These are phyloP conservation scores for Enteromius unitaeniatus DNA, from an alignment of 2,797 vertebrate species.

Conservation along the genomic window DNA sequence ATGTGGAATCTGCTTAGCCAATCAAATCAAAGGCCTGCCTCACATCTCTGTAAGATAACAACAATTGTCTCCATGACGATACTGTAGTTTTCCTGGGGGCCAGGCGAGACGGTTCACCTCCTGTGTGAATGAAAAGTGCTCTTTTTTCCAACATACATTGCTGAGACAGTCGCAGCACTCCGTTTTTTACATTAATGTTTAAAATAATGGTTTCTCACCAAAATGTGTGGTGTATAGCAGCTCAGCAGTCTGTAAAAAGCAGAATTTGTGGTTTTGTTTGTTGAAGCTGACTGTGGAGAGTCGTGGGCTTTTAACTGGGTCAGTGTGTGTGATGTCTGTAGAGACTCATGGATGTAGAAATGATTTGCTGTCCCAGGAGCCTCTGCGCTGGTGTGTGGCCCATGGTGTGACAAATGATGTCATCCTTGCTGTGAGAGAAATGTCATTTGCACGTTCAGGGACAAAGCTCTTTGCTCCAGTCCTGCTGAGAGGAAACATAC, in stretches of 20 bases:
- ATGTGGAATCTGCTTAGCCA: slow-evolving; percentile 58
- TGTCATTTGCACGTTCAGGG: neutral
- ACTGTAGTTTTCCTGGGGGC: slow-evolving; percentile 42
- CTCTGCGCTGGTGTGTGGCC: slow-evolving; percentile 26
- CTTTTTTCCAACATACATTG: neutral
- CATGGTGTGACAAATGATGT: slow-evolving; percentile 38
- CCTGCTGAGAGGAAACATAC: neutral
- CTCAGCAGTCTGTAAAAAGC: neutral
- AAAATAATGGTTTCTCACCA: neutral
- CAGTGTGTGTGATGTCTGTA: slow-evolving; percentile 42
- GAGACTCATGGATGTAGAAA: slow-evolving; percentile 26
- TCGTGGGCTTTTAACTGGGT: slow-evolving; percentile 43
- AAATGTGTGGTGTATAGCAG: neutral
- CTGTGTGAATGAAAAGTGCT: neutral
- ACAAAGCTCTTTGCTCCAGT: neutral
- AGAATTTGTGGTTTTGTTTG: slow-evolving; percentile 8
- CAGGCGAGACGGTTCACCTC: slow-evolving; percentile 11
- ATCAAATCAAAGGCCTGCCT: slow-evolving; percentile 52
- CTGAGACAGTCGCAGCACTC: neutral
- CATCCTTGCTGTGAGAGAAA: slow-evolving; percentile 33
- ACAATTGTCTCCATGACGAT: slow-evolving; percentile 54
- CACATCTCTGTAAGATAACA: slow-evolving; percentile 46
- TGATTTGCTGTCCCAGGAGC: slow-evolving; percentile 33
- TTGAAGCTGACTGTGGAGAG: slow-evolving; percentile 15
- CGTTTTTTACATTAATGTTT: neutral